Evolutionary conservation across 2,113 vertebrate species (phyloP).

Genomic region (Parus major): DNA sequence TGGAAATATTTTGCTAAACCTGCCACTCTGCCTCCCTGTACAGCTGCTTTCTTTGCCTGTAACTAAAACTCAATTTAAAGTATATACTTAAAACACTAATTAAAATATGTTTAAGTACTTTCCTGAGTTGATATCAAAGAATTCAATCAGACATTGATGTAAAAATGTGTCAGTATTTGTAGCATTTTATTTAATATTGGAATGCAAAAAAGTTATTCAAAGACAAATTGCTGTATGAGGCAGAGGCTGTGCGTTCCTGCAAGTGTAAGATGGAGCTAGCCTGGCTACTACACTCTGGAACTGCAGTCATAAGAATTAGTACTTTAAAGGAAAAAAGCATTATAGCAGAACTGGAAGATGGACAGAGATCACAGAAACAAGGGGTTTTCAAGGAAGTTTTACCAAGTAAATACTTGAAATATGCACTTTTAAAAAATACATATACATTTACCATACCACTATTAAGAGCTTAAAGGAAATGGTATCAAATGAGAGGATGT

Average conservation of each 20-base stretch:
- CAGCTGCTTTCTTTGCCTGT: background rate
- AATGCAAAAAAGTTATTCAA: background rate
- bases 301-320: background rate
- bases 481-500: background rate
- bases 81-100: background rate
- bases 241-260: background rate
- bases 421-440: background rate
- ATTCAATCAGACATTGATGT: background rate
- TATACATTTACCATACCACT: background rate
- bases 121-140: conserved; percentile 11
- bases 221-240: background rate
- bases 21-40: background rate
- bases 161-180: background rate
- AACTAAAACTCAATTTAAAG: background rate
- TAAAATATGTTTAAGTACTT: conserved; percentile 16
- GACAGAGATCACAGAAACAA: background rate
- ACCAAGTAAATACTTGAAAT: background rate
- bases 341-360: background rate
- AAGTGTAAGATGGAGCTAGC: background rate
- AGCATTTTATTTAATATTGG: background rate
- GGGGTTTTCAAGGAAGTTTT: background rate
- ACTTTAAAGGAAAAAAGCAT: background rate
- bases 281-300: background rate
- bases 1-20: background rate
- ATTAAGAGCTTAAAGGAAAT: background rate